A percentile compares a stretch with the other conserved stretches of the same genome.
Evolutionary conservation across 2,113 vertebrate species (phyloP).

Genomic region (Potamarius usumacintae): DNA sequence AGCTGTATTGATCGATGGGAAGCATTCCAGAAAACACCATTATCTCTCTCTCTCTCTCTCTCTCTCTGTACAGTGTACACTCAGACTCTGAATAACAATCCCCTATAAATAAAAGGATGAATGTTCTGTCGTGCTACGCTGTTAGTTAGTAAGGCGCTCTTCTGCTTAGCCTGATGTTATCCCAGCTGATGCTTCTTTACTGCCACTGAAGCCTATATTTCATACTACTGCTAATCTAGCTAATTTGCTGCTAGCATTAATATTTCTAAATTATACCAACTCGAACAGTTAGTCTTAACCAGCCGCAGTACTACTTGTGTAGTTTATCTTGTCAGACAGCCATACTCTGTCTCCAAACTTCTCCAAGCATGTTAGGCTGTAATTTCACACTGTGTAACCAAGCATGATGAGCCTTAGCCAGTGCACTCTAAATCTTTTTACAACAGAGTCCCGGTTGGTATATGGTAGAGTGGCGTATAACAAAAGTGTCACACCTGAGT

Average conservation of each 20-base stretch:
- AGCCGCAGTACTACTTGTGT: conserved; percentile 1
- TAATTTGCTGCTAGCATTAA: background rate
- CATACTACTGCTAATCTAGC: background rate
- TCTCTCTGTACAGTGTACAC: background rate
- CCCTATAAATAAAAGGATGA: background rate
- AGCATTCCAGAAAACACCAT: conserved; percentile 49
- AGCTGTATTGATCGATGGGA: conserved; percentile 55
- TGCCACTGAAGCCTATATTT: background rate
- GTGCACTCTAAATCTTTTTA: conserved; percentile 5
- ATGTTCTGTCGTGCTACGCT: conserved; percentile 31
- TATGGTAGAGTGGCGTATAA: background rate
- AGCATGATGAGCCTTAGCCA: conserved; percentile 10
- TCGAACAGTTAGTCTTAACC: background rate
- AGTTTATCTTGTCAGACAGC: background rate
- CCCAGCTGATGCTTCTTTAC: background rate
- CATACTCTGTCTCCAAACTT: conserved; percentile 12
- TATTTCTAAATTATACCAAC: conserved; percentile 5
- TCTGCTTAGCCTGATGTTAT: background rate
- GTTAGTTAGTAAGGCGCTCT: background rate
- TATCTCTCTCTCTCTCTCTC: conserved; percentile 20
- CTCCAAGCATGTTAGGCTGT: conserved; percentile 14
- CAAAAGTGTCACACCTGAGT: background rate
- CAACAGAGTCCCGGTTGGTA: background rate
- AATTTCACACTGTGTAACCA: conserved; percentile 38
- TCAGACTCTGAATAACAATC: conserved; percentile 7